Evolutionary conservation across 2,888 invertebrate genomes (phyloP).

Genomic region (Pammene fasciana): DNA sequence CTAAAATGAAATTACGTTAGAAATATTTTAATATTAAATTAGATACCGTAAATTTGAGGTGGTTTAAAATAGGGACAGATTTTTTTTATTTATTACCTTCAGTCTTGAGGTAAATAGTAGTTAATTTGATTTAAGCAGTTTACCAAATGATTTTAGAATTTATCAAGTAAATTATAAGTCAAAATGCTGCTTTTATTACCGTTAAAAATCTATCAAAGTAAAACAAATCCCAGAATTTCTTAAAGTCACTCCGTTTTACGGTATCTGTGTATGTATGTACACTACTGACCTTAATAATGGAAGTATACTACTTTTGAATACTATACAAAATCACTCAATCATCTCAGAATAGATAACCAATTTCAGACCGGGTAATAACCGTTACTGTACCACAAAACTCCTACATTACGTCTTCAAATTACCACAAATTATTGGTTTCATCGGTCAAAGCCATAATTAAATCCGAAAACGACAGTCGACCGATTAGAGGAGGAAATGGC

Average conservation of each 20-base stretch:
- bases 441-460: constrained; percentile 51
- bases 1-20: constrained; percentile 34
- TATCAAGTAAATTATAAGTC: too few species aligned
- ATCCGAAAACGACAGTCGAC: constrained; percentile 49
- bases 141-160: too few species aligned
- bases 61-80: too few species aligned
- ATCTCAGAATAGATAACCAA: constrained; percentile 25
- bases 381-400: constrained; percentile 36
- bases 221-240: too few species aligned
- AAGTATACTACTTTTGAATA: background rate
- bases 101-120: too few species aligned
- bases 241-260: too few species aligned
- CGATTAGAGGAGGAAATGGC: constrained; percentile 51
- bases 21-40: background rate
- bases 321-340: constrained; percentile 35
- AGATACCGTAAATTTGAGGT: background rate
- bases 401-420: constrained; percentile 47
- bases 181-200: too few species aligned
- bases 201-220: too few species aligned
- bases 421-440: constrained; percentile 49
- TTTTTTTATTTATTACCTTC: too few species aligned
- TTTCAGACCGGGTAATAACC: constrained; percentile 32
- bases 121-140: too few species aligned
- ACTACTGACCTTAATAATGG: too few species aligned
- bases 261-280: too few species aligned